A percentile compares a stretch with the other conserved stretches of the same genome.
Evolutionary conservation across 2,113 vertebrate species (phyloP).

Genomic region (Nicator chloris): DNA sequence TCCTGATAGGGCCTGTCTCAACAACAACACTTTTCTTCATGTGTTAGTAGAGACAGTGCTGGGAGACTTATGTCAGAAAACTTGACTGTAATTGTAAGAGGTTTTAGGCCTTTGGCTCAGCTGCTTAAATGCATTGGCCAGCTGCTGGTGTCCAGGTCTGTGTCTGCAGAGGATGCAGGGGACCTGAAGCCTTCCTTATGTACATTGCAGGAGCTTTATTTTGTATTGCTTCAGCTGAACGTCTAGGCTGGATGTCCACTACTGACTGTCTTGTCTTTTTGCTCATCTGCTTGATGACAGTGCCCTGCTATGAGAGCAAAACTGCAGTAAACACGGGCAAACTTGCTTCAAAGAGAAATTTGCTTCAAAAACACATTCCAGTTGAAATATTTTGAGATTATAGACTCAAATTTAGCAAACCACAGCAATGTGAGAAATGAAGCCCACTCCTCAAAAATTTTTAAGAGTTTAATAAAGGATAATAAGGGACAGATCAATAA

Average conservation of each 20-base stretch:
- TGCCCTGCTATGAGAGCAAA: neutral
- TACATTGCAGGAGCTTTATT: neutral
- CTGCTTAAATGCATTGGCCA: neutral
- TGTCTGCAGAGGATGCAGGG: neutral
- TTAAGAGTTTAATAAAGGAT: neutral
- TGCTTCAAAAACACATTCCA: neutral
- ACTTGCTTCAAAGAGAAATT: too few relatives aligned
- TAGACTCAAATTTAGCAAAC: neutral
- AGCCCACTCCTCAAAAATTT: neutral
- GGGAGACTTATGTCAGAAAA: neutral
- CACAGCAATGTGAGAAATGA: neutral
- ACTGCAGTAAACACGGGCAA: neutral
- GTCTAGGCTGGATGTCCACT: neutral
- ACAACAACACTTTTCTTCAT: neutral
- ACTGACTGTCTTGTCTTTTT: neutral
- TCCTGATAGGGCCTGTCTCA: neutral
- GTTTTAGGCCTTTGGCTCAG: neutral
- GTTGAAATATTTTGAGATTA: neutral
- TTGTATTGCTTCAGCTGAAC: neutral
- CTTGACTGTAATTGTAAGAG: rapidly evolving
- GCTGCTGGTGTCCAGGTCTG: neutral
- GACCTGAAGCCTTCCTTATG: neutral
- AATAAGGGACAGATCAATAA: too few relatives aligned
- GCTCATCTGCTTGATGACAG: neutral
- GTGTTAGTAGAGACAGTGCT: neutral